Base-by-base conservation (phyloP, 2,797 vertebrate genomes). In the Lithobates sylvaticus region DNA sequence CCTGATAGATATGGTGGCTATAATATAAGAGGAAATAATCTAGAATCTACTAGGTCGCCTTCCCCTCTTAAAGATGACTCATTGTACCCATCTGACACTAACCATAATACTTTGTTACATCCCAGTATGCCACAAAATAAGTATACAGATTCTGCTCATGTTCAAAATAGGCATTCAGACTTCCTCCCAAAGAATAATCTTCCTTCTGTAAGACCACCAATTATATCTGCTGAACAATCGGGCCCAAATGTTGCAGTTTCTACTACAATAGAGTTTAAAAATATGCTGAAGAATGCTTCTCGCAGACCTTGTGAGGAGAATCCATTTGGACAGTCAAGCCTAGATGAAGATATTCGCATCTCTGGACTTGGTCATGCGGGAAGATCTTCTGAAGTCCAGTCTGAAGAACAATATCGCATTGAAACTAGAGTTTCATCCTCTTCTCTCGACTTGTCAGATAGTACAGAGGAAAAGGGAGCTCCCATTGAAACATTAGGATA, bases 371-470 rank as follows among this genome's bases (percentile, higher is more conserved):
- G 88, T 13, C 89, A 91, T 23, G 69, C 90, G 0, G 90, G 88
- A 13, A 21, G 89, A 1, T 18, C 86, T 0, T 82, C 91, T 18
- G 76, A 89, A 0, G 94, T 94, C 0, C 88, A 84, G 3, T 89
- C 88, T 65, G 95, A 95, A 79, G 95, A 96, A 83, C 96, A 95
- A 88, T 99, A 96, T 90, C 93, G 96, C 42, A 99, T 99, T 21
- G 96, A 99, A 91, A 99, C 98, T 0, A 92, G 98, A 0, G 97
- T 99, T 68, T 98, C 98, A 0, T 96, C 95, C 0, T 94, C 93
- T 34, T 93, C 94, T 64, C 36, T 94, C 61, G 94, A 95, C 42
- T 65, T 94, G 26, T 92, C 94, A 0, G 94, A 95, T 32, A 93
- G 93, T 90, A 92, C 93, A 0, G 94, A 95, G 88, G 95, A 95